Percentiles rank a stretch among this genome's conserved stretches.
Conservation (phyloP, 1,140 invertebrate genomes). For the Lanistes nyassanus region DNA sequence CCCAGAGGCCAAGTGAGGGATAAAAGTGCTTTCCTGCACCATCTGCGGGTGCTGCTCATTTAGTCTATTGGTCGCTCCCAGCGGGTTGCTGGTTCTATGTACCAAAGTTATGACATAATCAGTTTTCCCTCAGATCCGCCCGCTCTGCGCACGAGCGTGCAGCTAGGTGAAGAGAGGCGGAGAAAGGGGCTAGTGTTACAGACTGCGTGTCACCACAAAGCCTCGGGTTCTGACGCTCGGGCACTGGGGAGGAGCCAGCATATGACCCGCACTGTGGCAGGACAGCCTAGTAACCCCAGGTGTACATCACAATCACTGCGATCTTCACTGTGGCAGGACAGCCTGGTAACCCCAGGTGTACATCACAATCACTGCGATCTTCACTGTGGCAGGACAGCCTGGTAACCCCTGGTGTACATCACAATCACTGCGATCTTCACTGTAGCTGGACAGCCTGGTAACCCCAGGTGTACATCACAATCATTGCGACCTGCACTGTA, state of each 20-base stretch:
- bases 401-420: too few relatives aligned
- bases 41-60: constrained; percentile 24
- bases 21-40: constrained; percentile 21
- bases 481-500: too few relatives aligned
- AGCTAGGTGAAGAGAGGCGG: constrained; percentile 5
- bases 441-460: too few relatives aligned
- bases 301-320: too few relatives aligned
- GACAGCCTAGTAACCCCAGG: too few relatives aligned
- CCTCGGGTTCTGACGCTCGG: neutral
- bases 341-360: too few relatives aligned
- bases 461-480: too few relatives aligned
- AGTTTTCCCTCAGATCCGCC: constrained; percentile 8
- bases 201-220: neutral
- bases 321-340: too few relatives aligned
- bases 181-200: neutral
- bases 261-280: too few relatives aligned
- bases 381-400: too few relatives aligned
- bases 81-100: constrained; percentile 19
- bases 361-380: too few relatives aligned
- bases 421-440: too few relatives aligned
- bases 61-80: constrained; percentile 13
- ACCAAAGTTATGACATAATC: constrained; percentile 24
- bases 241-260: neutral
- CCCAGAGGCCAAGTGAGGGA: constrained; percentile 10
- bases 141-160: neutral